Percentiles rank a stretch among this genome's conserved stretches.
Evolutionary conservation across 2,888 invertebrate species (phyloP).

Genomic region (Neoascia interrupta): DNA sequence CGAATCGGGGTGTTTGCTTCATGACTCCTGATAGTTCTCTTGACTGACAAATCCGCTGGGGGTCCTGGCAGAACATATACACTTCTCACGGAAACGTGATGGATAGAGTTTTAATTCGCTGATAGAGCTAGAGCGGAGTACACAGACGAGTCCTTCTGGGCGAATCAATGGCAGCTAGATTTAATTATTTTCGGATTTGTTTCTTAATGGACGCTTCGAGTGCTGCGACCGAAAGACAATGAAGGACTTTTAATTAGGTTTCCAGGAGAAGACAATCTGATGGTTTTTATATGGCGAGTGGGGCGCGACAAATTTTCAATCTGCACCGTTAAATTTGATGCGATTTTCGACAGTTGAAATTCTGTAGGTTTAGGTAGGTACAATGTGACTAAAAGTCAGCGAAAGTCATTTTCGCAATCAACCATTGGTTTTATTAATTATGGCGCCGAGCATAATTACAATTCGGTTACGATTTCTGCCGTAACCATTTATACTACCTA

Average conservation of each 20-base stretch:
- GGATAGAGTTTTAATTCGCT: slow-evolving; percentile 38
- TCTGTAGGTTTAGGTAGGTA: too few species aligned
- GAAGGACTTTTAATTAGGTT: slow-evolving; percentile 49
- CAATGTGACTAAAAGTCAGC: not conserved
- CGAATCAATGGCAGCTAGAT: slow-evolving; percentile 24
- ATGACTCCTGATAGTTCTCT: not conserved
- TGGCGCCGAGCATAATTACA: too few species aligned
- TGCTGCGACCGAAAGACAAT: slow-evolving; percentile 9
- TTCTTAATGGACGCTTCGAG: slow-evolving; percentile 23
- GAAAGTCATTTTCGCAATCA: slow-evolving; percentile 12
- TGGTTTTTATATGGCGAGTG: not conserved
- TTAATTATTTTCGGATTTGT: slow-evolving; percentile 47
- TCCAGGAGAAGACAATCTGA: slow-evolving; percentile 20
- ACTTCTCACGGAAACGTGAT: slow-evolving; percentile 10
- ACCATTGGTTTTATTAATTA: slow-evolving; percentile 11
- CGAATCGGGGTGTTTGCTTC: slow-evolving; percentile 33
- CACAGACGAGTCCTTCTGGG: not conserved
- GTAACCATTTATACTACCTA: too few species aligned
- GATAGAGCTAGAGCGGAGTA: slow-evolving; percentile 1
- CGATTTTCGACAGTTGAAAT: too few species aligned
- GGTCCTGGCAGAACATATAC: slow-evolving; percentile 14
- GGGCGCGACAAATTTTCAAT: not conserved
- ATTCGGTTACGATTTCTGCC: too few species aligned
- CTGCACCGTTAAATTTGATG: too few species aligned
- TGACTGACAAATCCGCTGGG: slow-evolving; percentile 21